Evolutionary conservation across 2,888 invertebrate genomes (phyloP).

Genomic region (Capitulum mitella): DNA sequence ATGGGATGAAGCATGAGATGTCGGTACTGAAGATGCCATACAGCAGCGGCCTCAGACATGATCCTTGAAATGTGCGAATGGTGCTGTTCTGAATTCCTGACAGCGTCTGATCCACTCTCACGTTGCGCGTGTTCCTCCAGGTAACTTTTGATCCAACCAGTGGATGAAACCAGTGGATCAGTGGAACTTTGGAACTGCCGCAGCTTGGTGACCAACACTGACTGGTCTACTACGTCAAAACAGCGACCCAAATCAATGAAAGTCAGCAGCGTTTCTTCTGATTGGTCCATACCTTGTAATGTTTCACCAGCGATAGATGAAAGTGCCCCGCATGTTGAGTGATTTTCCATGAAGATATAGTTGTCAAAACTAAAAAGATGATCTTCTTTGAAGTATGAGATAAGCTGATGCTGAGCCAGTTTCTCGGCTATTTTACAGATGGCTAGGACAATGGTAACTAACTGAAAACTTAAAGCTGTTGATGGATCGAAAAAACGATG

Average conservation of each 20-base stretch:
- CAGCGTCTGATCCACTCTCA: not conserved
- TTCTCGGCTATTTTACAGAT: not conserved
- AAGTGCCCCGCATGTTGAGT: not conserved
- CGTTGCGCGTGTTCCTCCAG: too few relatives aligned
- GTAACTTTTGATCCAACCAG: too few relatives aligned
- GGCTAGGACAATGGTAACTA: not conserved
- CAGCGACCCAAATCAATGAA: not conserved
- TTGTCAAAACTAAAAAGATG: not conserved
- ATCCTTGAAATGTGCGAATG: not conserved
- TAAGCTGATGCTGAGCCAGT: not conserved
- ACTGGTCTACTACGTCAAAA: not conserved
- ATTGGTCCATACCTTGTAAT: not conserved
- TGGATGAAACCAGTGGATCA: too few relatives aligned
- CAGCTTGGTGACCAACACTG: not conserved
- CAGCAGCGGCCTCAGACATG: too few relatives aligned
- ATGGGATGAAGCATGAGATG: not conserved
- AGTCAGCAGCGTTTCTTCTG: not conserved
- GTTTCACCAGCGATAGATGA: not conserved
- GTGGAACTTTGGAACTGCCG: not conserved
- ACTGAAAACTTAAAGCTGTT: too few relatives aligned
- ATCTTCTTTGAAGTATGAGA: not conserved
- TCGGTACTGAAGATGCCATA: not conserved
- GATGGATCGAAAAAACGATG: too few relatives aligned
- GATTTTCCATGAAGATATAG: not conserved
- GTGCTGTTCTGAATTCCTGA: not conserved